Base-by-base conservation (phyloP, 2,888 invertebrate genomes). In the Carabus problematicus region DNA sequence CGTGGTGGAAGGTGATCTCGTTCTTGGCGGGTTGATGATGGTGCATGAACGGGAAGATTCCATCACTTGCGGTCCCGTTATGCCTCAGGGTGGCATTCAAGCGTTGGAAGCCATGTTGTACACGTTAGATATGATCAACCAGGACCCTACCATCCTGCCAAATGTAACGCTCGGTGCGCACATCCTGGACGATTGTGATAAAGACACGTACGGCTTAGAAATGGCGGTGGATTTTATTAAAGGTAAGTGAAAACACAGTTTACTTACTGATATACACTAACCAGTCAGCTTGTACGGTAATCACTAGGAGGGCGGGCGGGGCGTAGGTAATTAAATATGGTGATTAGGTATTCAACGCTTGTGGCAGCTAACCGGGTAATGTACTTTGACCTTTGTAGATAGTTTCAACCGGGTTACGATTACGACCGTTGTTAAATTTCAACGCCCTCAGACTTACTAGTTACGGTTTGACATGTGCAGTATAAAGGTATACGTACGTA, bases 181-280 rank as follows among this genome's bases (percentile, higher is more conserved):
- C 77, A 91, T 95, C 71, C 87, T 95, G 56, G 95, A 95, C 79
- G 95, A 95, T 83, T 95, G 95, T 80, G 95, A 95, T 82, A 91
- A 92, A 82, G 95, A 95, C 80, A 94, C 95, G 6, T 94, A 94
- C 77, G 95, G 95, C 0, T 85, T 95, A 62, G 95, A 95, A 81
- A 94, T 95, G 89, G 93, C 95, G 1, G 92, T 95, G 54, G 95
- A 95, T 81, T 95, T 95, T 80, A 95, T 95, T 74, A 93, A 94
- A 87, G 95, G 95, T 94, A 82, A 82, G 86, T 73, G 40, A n/a
- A 52, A 18, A 55, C 49, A 47, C 40, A 41, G 8, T 47, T 43
- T 43, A n/a, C n/a, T 43, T 47, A 14, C 47, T 12, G 8, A 47
- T 47, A n/a, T n/a, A 47, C 29, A 29, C 2, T 29, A 29, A 29